A percentile compares a stretch with the other conserved stretches of the same genome.
Conservation (phyloP, 92 coral and sea anemone genomes). For the Hydrozoanthus gracilis region DNA sequence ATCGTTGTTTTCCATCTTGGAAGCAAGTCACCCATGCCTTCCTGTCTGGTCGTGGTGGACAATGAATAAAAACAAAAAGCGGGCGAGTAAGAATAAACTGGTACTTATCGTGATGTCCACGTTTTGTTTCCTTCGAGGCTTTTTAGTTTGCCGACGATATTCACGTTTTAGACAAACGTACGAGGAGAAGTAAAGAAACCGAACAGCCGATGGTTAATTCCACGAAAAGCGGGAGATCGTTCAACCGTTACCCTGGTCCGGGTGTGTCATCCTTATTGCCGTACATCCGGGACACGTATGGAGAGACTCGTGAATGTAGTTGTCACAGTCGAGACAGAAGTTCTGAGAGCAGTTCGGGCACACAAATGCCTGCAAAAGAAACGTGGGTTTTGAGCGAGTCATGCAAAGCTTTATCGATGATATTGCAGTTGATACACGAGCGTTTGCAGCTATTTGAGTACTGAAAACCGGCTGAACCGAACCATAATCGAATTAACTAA, state of each 20-base stretch:
- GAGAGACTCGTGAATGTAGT: conserved; percentile 92
- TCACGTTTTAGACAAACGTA: neutral
- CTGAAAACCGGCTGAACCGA: too few relatives aligned
- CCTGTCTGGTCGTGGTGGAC: too few relatives aligned
- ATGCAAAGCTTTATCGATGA: neutral
- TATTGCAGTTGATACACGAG: neutral
- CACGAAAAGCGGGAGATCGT: neutral
- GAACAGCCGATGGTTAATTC: too few relatives aligned
- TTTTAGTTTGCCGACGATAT: neutral
- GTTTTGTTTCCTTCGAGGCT: too few relatives aligned
- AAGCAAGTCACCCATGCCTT: too few relatives aligned
- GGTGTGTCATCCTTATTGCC: conserved; percentile 30
- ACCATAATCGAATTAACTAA: too few relatives aligned
- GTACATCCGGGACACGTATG: conserved; percentile 98
- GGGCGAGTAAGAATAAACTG: too few relatives aligned
- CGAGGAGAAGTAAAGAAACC: too few relatives aligned
- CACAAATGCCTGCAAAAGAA: conserved; percentile 69
- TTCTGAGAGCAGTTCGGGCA: conserved; percentile 77
- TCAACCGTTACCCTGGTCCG: conserved; percentile 8
- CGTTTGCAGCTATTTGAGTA: neutral
- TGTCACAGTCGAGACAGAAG: conserved; percentile 95
- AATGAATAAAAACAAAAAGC: too few relatives aligned
- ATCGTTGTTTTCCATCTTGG: too few relatives aligned
- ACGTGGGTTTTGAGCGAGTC: neutral
- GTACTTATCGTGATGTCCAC: too few relatives aligned